Evolutionary conservation across 2,888 invertebrate genomes (phyloP).

Genomic region (Caenorhabditis becei): DNA sequence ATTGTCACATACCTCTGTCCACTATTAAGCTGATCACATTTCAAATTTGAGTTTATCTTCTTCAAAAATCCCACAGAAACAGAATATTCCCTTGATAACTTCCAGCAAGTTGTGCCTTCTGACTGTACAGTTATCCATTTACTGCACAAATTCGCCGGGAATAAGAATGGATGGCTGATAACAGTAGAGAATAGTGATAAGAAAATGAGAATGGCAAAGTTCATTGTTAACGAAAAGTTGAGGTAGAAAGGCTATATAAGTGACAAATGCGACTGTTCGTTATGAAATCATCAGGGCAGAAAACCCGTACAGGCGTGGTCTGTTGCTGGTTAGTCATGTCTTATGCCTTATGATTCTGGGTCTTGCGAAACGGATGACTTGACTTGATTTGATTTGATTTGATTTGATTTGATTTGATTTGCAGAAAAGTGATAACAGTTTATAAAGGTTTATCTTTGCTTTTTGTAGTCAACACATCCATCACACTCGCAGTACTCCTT

Average conservation of each 20-base stretch:
- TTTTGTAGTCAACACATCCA: slow-evolving; percentile 70
- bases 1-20: slow-evolving; percentile 2
- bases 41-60: background rate
- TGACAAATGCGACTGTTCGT: background rate
- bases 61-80: background rate
- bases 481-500: slow-evolving; percentile 72
- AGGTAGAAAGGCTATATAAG: background rate
- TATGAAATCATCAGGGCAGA: background rate
- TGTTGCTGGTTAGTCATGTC: background rate
- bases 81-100: background rate
- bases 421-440: too few relatives aligned
- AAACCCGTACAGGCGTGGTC: slow-evolving; percentile 4
- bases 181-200: background rate
- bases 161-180: background rate
- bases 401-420: too few relatives aligned
- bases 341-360: slow-evolving; percentile 5
- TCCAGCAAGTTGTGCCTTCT: background rate
- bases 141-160: background rate
- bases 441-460: too few relatives aligned
- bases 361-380: slow-evolving; percentile 1
- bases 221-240: background rate
- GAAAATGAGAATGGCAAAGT: background rate
- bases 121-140: background rate
- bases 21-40: background rate
- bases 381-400: background rate